Percentiles rank a stretch among this genome's conserved stretches.
Conservation (phyloP, 2,888 invertebrate genomes). For the Rhimphoctona megacephalus region DNA sequence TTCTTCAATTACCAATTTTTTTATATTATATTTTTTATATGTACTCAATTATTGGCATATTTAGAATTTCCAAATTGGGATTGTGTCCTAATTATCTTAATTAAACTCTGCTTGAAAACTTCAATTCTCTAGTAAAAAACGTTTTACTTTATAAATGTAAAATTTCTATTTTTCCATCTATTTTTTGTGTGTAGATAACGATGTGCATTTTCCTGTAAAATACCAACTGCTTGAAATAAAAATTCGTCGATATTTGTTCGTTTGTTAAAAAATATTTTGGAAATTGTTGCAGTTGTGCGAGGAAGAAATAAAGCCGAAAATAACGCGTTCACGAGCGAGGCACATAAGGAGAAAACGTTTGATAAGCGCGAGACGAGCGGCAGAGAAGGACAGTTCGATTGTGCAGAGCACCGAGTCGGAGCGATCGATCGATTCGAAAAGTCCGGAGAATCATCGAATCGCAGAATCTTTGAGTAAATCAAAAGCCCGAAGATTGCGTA, state of each 20-base stretch:
- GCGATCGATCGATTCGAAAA: constrained; percentile 42
- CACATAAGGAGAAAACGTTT: constrained; percentile 80
- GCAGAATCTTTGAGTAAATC: constrained; percentile 71
- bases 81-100: not conserved
- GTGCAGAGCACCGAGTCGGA: constrained; percentile 12
- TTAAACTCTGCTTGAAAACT: not conserved
- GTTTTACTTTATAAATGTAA: not conserved
- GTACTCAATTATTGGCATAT: not conserved
- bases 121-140: not conserved
- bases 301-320: constrained; percentile 68
- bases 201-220: not conserved
- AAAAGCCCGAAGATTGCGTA: constrained; percentile 72
- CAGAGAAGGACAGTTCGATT: constrained; percentile 58
- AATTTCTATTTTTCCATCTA: not conserved
- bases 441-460: constrained; percentile 31
- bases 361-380: constrained; percentile 76
- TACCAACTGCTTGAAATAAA: not conserved
- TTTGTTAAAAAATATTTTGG: not conserved
- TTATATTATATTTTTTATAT: not conserved
- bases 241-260: not conserved
- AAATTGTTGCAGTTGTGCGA: constrained; percentile 70
- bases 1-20: not conserved
- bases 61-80: not conserved
- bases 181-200: not conserved
- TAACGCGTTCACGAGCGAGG: constrained; percentile 78